Conservation (phyloP, 1,140 invertebrate genomes). For the Drosophila watanabei region DNA sequence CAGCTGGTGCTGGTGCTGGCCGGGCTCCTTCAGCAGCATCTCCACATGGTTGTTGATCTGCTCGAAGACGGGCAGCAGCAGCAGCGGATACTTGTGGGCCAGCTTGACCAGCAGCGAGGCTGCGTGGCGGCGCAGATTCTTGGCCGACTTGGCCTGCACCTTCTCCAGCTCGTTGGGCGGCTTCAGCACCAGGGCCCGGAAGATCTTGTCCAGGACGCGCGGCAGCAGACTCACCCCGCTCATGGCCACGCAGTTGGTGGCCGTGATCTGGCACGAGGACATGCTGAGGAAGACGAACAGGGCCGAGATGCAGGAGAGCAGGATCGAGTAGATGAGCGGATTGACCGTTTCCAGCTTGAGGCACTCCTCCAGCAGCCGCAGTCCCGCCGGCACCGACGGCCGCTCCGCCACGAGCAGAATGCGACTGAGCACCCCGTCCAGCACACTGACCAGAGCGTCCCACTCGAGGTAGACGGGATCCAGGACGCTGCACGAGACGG, state of each 20-base stretch:
- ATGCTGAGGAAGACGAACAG: constrained; percentile 95
- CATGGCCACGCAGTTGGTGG: constrained; percentile 88
- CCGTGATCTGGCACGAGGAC: constrained; percentile 91
- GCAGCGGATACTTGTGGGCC: constrained; percentile 93
- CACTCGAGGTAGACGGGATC: constrained; percentile 93
- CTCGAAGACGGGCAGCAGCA: constrained; percentile 94
- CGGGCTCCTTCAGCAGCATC: constrained; percentile 88
- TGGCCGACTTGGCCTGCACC: constrained; percentile 87
- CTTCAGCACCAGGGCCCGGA: constrained; percentile 92
- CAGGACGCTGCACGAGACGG: constrained; percentile 82
- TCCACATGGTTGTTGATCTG: constrained; percentile 92
- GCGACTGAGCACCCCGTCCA: constrained; percentile 93
- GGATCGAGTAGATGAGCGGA: constrained; percentile 91
- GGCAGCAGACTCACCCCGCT: constrained; percentile 91
- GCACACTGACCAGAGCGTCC: constrained; percentile 91
- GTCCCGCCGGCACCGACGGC: constrained; percentile 89
- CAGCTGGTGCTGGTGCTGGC: constrained; percentile 87
- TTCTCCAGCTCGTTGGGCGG: constrained; percentile 87
- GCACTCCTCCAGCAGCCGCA: constrained; percentile 91
- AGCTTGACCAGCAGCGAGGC: constrained; percentile 96
- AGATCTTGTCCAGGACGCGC: constrained; percentile 94
- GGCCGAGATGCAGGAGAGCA: constrained; percentile 95
- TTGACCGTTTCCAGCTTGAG: constrained; percentile 91
- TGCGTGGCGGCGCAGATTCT: constrained; percentile 95
- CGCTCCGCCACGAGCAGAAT: constrained; percentile 89